Base-by-base conservation (phyloP, 30 jellyfish, hydroid and myxozoan genomes). In the Cassiopea xamachana region DNA sequence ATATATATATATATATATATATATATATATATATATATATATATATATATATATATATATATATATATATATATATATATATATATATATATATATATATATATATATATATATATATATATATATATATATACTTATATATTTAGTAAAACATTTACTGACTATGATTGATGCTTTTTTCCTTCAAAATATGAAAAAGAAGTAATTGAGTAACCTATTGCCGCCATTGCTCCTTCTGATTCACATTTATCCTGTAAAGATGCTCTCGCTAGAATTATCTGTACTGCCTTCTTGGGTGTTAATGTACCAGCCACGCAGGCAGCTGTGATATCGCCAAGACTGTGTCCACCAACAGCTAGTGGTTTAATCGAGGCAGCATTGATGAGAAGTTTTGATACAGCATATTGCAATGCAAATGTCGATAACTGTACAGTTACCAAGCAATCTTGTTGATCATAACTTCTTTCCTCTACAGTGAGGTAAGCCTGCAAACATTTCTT, bases 301-400 rank as follows among this genome's bases (percentile, higher is more conserved):
- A 89, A 51, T 1, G 51, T 73, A 7, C 97, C 92, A 1, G 97
- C 90, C 2, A 89, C 85, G 49, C 92, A 83, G 4, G 97, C 90
- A 1, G 97, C 97, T 5, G 97, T 89, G 13, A 89, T 89, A 79
- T 89, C 97, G 39, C 97, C 97, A n/a, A 89, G 84, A 75, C 97
- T 89, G 48, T 89, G 97, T 6, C 97, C 97, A 43, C 97, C 97
- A 1, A 89, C 97, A 7, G 89, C 92, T 18, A 75, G 18, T 61
- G 97, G 97, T 43, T 60, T 68, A 39, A 89, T 89, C 12, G 81
- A 17, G 13, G 97, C 97, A 59, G 69, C 73, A 13, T 47, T 73
- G 44, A 45, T 47, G 60, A 89, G 80, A 50, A 89, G 64, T 9
- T 73, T 46, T 4, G 97, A 87, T 5, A 89, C 97, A 2, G 97